Conservation (phyloP, 2,888 invertebrate genomes). For the Synergus gifuensis region DNA sequence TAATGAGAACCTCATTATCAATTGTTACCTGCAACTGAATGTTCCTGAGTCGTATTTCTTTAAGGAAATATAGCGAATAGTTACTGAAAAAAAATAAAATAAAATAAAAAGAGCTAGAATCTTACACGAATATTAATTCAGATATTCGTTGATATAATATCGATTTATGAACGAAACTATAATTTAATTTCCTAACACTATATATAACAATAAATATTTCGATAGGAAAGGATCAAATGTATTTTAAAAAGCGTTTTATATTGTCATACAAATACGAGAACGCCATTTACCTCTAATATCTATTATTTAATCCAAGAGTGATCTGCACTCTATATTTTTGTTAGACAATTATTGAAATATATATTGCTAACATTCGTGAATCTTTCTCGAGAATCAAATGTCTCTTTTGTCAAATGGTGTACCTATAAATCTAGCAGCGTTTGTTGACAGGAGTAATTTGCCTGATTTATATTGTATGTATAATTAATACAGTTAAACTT, state of each 20-base stretch:
- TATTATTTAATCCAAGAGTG: not conserved
- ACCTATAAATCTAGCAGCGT: not conserved
- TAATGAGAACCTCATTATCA: not conserved
- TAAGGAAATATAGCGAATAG: not conserved
- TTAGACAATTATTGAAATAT: not conserved
- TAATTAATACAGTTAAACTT: slow-evolving; percentile 11
- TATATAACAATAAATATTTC: too few relatives aligned
- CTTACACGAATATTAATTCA: too few relatives aligned
- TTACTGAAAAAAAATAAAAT: not conserved
- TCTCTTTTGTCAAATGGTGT: not conserved
- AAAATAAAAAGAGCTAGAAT: not conserved
- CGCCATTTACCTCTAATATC: not conserved
- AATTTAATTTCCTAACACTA: too few relatives aligned
- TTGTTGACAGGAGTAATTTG: not conserved
- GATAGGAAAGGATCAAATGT: too few relatives aligned
- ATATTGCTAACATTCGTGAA: not conserved
- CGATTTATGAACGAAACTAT: too few relatives aligned
- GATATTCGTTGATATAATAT: too few relatives aligned
- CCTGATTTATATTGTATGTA: not conserved
- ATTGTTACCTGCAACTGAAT: not conserved
- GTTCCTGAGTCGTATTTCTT: not conserved
- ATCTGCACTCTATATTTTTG: not conserved
- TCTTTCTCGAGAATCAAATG: not conserved
- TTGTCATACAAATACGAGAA: not conserved
- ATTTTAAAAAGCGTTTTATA: not conserved